Conservation (phyloP, 2,888 invertebrate genomes). For the Orthosia incerta region DNA sequence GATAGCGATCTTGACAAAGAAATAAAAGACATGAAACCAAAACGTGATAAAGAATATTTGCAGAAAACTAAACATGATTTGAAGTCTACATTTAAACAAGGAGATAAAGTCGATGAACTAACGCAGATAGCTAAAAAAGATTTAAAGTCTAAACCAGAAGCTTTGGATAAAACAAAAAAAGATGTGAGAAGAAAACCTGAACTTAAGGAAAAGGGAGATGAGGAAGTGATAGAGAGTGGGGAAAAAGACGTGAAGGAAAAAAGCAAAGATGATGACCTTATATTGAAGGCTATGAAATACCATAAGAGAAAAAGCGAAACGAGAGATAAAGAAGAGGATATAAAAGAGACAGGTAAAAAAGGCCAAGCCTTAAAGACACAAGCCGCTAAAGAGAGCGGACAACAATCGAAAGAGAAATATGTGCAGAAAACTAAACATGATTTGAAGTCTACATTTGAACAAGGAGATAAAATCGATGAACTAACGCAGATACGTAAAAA, state of each 20-base stretch:
- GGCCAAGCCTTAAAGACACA: not conserved
- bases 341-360: conserved; percentile 3
- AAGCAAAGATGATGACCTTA: not conserved
- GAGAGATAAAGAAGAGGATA: not conserved
- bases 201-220: not conserved
- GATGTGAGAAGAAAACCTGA: not conserved
- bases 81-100: conserved; percentile 27
- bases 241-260: not conserved
- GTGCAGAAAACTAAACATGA: not conserved
- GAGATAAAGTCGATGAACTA: conserved; percentile 21
- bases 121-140: not conserved
- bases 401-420: not conserved
- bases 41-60: too few species aligned
- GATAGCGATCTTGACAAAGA: conserved; percentile 21
- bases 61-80: not conserved
- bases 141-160: not conserved
- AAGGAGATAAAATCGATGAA: conserved; percentile 22
- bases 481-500: not conserved
- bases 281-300: not conserved
- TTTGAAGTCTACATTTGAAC: conserved; percentile 24
- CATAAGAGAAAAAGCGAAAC: not conserved
- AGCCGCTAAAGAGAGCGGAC: not conserved
- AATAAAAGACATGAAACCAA: not conserved
- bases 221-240: not conserved
- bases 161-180: not conserved